Evolutionary conservation across 1,140 invertebrate genomes (phyloP).

Genomic region (Ceratitis capitata): DNA sequence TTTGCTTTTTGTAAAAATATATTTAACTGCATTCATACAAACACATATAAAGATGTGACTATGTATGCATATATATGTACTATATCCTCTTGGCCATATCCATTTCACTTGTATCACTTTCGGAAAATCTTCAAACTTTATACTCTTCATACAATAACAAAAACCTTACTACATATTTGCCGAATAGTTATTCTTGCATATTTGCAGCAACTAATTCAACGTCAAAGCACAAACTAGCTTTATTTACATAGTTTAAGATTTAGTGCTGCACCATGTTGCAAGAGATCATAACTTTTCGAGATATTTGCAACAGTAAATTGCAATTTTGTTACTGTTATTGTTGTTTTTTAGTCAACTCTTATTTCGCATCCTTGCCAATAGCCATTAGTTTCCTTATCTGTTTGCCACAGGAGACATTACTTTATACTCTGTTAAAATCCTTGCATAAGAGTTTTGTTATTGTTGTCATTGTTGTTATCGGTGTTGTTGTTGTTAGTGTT

Average conservation of each 20-base stretch:
- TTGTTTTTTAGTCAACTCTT: neutral
- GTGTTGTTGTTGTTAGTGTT: too few relatives aligned
- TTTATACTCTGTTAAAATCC: neutral
- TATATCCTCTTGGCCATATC: neutral
- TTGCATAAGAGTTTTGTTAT: neutral
- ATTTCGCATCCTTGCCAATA: constrained; percentile 20
- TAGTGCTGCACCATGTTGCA: neutral
- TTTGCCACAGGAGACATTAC: neutral
- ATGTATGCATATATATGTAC: too few relatives aligned
- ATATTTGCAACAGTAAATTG: neutral
- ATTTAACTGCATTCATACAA: neutral
- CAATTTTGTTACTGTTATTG: too few relatives aligned
- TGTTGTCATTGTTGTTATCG: too few relatives aligned
- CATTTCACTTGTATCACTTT: neutral
- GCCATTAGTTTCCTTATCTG: neutral
- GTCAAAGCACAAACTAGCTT: neutral
- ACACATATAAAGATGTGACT: too few relatives aligned
- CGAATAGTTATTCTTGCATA: constrained; percentile 2
- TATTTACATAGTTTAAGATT: constrained; percentile 11
- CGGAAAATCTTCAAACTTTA: neutral
- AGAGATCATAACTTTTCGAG: constrained; percentile 16
- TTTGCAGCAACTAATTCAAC: neutral
- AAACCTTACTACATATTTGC: neutral
- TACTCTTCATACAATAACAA: neutral
- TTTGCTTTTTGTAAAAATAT: too few relatives aligned